These are phyloP conservation scores for Leptothorax acervorum DNA, from an alignment of 2,888 invertebrate species.

Conservation along the genomic window DNA sequence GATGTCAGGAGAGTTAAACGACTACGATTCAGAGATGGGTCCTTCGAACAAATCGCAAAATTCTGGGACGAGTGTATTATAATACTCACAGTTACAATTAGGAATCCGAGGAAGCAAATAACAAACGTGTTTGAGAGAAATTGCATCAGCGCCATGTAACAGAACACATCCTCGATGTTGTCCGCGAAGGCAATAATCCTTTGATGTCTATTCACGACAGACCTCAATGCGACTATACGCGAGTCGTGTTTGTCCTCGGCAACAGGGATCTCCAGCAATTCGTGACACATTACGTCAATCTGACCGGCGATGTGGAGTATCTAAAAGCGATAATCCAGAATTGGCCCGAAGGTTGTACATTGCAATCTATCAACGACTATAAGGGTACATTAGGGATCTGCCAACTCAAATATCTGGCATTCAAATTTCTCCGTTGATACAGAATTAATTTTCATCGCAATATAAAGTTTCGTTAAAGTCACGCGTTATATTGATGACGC, in stretches of 20 bases:
- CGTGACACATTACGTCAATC: slow-evolving; percentile 46
- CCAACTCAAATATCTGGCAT: neutral
- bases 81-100: slow-evolving; percentile 61
- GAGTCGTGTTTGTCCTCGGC: neutral
- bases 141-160: slow-evolving; percentile 59
- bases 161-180: slow-evolving; percentile 54
- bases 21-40: slow-evolving; percentile 50
- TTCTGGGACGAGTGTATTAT: neutral
- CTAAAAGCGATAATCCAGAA: slow-evolving; percentile 32
- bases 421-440: neutral
- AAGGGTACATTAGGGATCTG: neutral
- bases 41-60: slow-evolving; percentile 17
- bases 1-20: slow-evolving; percentile 34
- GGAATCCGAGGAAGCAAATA: slow-evolving; percentile 64
- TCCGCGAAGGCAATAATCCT: slow-evolving; percentile 56
- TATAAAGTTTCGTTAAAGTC: neutral
- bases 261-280: slow-evolving; percentile 21
- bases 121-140: slow-evolving; percentile 63
- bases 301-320: slow-evolving; percentile 52
- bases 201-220: slow-evolving; percentile 56
- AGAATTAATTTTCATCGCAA: neutral
- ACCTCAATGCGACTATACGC: slow-evolving; percentile 14
- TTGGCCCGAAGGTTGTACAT: neutral
- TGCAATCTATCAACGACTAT: neutral
- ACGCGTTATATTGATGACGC: too few species aligned